Base-by-base conservation (phyloP, 2,113 vertebrate species). In the Amblyopsis rosae region DNA sequence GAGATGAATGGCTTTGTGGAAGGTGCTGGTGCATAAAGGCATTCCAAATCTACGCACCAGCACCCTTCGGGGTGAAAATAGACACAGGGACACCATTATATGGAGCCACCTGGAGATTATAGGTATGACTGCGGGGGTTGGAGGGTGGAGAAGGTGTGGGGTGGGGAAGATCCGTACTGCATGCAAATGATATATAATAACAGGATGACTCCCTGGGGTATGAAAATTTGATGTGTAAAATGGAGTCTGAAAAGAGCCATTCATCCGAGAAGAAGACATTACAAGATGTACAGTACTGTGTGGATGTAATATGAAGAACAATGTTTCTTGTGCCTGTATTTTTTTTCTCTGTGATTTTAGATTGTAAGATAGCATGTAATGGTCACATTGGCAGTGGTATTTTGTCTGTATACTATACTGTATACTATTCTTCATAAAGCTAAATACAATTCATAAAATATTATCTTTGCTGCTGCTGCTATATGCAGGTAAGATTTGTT, bases 401-500 rank as follows among this genome's bases (percentile, higher is more conserved):
- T 9, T 12, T 35, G 12, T 17, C 2, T 26, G 26, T 7, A 17
- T 17, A 0, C 12, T 12, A 13, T 58, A 19, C 5, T 63, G 71
- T 67, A 59, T 62, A 48, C 53, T 62, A 67, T 77, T 60, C 75
- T 48, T 55, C 61, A 12, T 2, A 4, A 62, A 54, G 63, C n/a
- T 63, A 77, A 68, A 64, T 64, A 55, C 65, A 59, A 12, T 65
- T 71, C 46, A 26, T 82, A 12, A 72, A 41, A 9, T 15, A 13
- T 54, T 65, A 12, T 62, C 47, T 48, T 33, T 48, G 45, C 45
- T 57, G 65, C 35, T 71, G 69, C 77, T 64, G 45, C 62, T 75
- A 65, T 50, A 74, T 77, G 74, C 63, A 88, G 87, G 82, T 87
- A 82, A 88, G 82, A 80, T 55, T 63, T 63, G 69, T 75, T 79